These are phyloP conservation scores for Mycetomoellerius zeteki DNA, from an alignment of 1,140 invertebrate species.

Conservation along the genomic window DNA sequence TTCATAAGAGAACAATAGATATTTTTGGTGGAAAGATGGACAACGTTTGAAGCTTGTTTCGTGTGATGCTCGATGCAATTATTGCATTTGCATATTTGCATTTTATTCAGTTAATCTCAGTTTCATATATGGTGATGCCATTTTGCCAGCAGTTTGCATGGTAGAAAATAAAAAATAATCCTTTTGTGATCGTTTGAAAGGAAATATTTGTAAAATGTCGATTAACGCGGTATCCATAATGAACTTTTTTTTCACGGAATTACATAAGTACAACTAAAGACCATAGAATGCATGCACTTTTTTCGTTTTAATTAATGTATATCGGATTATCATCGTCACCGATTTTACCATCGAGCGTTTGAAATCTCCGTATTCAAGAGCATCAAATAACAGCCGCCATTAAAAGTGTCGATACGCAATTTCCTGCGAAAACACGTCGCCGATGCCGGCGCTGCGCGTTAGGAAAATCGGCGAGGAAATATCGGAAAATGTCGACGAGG, in stretches of 20 bases:
- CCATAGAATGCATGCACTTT: neutral
- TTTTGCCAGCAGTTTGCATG: slow-evolving; percentile 8
- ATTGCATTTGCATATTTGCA: slow-evolving; percentile 38
- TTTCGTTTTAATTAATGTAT: neutral
- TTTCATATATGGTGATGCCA: slow-evolving; percentile 10
- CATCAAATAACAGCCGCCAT: slow-evolving; percentile 45
- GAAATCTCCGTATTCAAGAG: slow-evolving; percentile 47
- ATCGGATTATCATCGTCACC: neutral
- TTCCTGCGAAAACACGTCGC: slow-evolving; percentile 53
- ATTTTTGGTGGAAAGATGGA: neutral
- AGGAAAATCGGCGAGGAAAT: slow-evolving; percentile 49
- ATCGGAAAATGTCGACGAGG: slow-evolving; percentile 54
- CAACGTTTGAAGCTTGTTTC: neutral
- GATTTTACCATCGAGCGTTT: slow-evolving; percentile 10
- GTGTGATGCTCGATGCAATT: slow-evolving; percentile 5
- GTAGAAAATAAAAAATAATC: neutral
- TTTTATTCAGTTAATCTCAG: slow-evolving; percentile 20
- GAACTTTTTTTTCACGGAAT: neutral
- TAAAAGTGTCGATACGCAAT: slow-evolving; percentile 61
- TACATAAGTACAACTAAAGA: too few species aligned
- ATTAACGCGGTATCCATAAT: neutral
- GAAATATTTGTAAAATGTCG: neutral
- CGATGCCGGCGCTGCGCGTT: slow-evolving; percentile 38
- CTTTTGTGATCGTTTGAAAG: slow-evolving; percentile 3
- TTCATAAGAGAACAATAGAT: neutral